Evolutionary conservation across 2,888 invertebrate species (phyloP), one percentile per base, ranked within the genome.

Genomic region (Steinernema scapterisci): DNA sequence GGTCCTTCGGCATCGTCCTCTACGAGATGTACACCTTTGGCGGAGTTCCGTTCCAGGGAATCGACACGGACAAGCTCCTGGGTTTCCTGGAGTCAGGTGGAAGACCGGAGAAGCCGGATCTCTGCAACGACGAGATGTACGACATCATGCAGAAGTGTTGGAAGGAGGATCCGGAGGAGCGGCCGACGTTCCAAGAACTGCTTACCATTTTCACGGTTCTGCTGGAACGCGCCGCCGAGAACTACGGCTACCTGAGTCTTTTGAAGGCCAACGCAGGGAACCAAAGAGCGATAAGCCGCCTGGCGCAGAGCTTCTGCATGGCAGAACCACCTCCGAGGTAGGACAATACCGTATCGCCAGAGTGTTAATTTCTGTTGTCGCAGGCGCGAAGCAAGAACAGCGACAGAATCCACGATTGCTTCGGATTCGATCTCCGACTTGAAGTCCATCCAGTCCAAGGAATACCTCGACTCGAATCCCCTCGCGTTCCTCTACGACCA

Each of bases 1-100:
- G 85, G 85, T 82, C 84, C 3, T 85, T 78, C 73, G 85, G 84
- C 38, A 82, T 85, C 63, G 78, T 85, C 5, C 75, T 85, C 2
- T 85, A 79, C 70, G 85, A 85, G 73, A 85, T 85, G 84, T 85
- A 85, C 72, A 82, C 84, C 0, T 78, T 86, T 70, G 85, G 85
- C 0, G 81, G 81, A 44, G 75, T 79, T 16, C 85, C 85, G 13
- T 85, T 85, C 74, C 72, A 76, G 9, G 79, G 81, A 16, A 79
- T 85, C 23, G 82, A 84, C 46, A 83, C 85, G 11, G 78, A 76
- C 7, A 81, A 83, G 11, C 73, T 85, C 9, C 75, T 83, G 19
- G 56, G 76, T 9, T 80, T 84, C 71, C 75, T 85, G 31, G 76
- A 82, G 72, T 74, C 71, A 0, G 85, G 85, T 7, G 75, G 78